A percentile compares a stretch with the other conserved stretches of the same genome.
Conservation (phyloP, 2,113 vertebrate genomes). For the Mellivora capensis region DNA sequence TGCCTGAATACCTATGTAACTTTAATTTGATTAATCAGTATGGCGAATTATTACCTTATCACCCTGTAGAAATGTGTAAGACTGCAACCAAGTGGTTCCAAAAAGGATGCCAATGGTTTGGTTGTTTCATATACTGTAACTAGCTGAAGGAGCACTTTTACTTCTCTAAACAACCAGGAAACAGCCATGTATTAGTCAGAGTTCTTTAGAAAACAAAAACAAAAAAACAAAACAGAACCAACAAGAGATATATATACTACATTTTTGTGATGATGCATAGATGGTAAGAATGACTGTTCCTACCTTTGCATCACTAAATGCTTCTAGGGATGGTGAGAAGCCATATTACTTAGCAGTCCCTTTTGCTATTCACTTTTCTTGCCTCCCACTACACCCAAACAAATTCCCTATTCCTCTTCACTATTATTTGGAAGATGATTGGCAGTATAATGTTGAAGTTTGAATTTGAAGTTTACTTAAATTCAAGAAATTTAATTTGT, state of each 20-base stretch:
- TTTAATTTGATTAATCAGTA: background rate
- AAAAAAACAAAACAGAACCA: background rate
- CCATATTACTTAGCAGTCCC: background rate
- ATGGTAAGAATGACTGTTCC: background rate
- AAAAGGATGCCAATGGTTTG: background rate
- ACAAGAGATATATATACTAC: background rate
- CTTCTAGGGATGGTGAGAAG: background rate
- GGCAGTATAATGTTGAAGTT: background rate
- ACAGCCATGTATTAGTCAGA: background rate
- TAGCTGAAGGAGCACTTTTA: background rate
- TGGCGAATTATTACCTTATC: background rate
- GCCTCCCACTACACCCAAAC: too few species aligned
- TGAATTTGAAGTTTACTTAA: background rate
- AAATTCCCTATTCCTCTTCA: background rate
- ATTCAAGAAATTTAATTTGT: background rate
- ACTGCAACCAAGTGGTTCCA: background rate
- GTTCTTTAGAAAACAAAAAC: background rate
- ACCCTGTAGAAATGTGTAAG: background rate
- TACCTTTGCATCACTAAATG: background rate
- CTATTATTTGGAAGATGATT: background rate
- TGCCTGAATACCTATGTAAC: background rate
- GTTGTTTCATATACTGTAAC: background rate
- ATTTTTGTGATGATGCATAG: background rate
- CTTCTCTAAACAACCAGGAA: background rate
- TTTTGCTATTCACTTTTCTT: too few species aligned